Conservation (phyloP, 2,113 vertebrate species). For the Mellivora capensis region DNA sequence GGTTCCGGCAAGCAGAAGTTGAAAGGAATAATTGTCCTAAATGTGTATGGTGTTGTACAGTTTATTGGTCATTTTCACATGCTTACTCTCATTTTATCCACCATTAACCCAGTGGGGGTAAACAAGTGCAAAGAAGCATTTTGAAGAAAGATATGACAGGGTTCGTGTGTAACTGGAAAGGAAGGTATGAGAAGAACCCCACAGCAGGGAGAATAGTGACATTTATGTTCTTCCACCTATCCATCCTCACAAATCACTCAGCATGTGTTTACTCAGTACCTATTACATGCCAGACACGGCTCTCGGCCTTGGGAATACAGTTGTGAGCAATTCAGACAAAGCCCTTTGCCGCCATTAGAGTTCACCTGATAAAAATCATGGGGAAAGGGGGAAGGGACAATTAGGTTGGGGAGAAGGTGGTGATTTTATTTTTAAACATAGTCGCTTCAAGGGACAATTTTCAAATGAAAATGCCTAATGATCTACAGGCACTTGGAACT, state of each 20-base stretch:
- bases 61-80: background rate
- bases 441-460: background rate
- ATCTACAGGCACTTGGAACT: background rate
- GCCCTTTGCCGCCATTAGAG: background rate
- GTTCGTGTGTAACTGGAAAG: background rate
- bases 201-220: background rate
- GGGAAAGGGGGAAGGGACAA: background rate
- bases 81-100: background rate
- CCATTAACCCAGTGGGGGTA: background rate
- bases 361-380: background rate
- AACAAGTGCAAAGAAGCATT: background rate
- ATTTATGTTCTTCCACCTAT: background rate
- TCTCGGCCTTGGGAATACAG: background rate
- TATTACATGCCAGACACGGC: background rate
- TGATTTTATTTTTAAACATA: constrained; percentile 4
- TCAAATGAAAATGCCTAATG: constrained; percentile 15
- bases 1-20: background rate
- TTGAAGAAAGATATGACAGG: background rate
- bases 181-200: background rate
- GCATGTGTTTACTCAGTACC: background rate
- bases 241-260: background rate
- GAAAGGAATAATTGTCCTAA: background rate
- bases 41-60: background rate
- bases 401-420: background rate
- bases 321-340: background rate